Conservation (phyloP, 2,888 invertebrate species). For the Cheilosia impressa region DNA sequence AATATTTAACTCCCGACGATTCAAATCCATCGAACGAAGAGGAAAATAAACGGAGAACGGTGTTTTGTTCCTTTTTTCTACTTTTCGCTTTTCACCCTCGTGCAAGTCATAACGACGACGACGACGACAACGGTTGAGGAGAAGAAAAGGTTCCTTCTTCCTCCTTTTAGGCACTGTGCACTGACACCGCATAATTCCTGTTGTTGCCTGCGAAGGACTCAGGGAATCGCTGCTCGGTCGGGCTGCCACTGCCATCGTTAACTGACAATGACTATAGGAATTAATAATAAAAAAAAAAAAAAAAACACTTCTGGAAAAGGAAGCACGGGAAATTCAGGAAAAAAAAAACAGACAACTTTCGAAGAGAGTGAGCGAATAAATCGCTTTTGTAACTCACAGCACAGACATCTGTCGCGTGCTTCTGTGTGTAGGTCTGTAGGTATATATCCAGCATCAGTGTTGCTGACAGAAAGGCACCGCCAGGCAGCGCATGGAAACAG, state of each 20-base stretch:
- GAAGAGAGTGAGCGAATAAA: slow-evolving; percentile 36
- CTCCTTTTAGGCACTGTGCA: slow-evolving; percentile 32
- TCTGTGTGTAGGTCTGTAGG: slow-evolving; percentile 25
- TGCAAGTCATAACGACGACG: slow-evolving; percentile 33
- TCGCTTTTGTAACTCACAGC: slow-evolving; percentile 36
- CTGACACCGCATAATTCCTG: slow-evolving; percentile 51
- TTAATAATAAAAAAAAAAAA: slow-evolving; percentile 38
- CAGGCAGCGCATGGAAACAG: slow-evolving; percentile 25
- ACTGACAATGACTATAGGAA: slow-evolving; percentile 25
- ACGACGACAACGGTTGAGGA: slow-evolving; percentile 23
- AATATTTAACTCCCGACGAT: slow-evolving; percentile 42
- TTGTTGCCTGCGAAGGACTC: slow-evolving; percentile 41
- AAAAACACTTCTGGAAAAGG: slow-evolving; percentile 7
- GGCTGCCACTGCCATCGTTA: slow-evolving; percentile 3
- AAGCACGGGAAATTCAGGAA: not conserved
- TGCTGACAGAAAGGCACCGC: slow-evolving; percentile 11
- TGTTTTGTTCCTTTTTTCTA: not conserved
- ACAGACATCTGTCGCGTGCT: slow-evolving; percentile 46
- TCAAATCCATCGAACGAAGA: slow-evolving; percentile 49
- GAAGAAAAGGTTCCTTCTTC: slow-evolving; percentile 42
- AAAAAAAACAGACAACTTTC: not conserved
- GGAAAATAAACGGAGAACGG: slow-evolving; percentile 7
- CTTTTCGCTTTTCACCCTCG: slow-evolving; percentile 32
- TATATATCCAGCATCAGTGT: not conserved
- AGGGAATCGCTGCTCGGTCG: not conserved